phyloP scores from a whole-genome alignment of 1,140 invertebrate genomes.

The Colletes latitarsis region DNA sequence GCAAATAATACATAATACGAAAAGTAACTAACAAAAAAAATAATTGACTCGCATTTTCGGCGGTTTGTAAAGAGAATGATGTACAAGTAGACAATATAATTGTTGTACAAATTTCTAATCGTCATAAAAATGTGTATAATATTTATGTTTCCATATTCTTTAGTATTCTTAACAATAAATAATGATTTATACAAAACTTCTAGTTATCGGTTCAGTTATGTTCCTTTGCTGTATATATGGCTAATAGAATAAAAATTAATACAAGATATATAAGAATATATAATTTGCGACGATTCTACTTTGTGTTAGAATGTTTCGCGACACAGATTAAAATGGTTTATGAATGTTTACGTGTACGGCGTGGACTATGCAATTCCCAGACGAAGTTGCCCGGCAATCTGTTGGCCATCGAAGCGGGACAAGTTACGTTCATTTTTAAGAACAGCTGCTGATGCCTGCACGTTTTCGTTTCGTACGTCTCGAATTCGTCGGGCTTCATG shows the following conservation, averaged over 20 bases:
- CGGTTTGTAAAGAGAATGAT: no score
- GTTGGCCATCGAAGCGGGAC: constrained; percentile 70
- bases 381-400: constrained; percentile 72
- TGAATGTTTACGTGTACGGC: constrained; percentile 28
- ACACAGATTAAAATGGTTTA: neutral
- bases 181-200: no score
- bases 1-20: no score
- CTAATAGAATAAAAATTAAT: constrained; percentile 40
- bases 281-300: constrained; percentile 1
- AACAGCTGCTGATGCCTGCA: constrained; percentile 67
- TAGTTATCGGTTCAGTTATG: no score
- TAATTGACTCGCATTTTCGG: no score
- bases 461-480: constrained; percentile 40
- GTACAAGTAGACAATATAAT: no score
- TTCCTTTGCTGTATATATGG: neutral
- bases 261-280: constrained; percentile 50
- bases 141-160: no score
- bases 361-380: constrained; percentile 69
- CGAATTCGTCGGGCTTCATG: constrained; percentile 68
- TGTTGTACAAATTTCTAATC: no score
- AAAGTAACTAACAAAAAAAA: no score
- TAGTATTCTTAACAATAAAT: no score
- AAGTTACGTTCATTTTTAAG: constrained; percentile 68
- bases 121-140: no score
- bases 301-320: neutral